These are phyloP conservation scores for Sarcophaga peregrina DNA, from an alignment of 1,140 invertebrate species.

Conservation along the genomic window DNA sequence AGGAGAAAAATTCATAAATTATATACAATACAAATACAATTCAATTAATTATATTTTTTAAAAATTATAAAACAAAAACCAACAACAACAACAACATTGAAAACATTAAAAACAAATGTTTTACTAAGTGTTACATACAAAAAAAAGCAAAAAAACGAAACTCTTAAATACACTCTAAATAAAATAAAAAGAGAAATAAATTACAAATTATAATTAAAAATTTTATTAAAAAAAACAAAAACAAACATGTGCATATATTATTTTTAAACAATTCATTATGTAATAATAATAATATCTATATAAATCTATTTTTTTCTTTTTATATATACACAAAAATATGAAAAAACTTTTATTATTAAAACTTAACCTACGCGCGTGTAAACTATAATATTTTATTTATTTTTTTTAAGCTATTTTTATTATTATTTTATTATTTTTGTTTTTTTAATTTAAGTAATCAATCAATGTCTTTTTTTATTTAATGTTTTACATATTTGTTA, in stretches of 20 bases:
- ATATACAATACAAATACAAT: background rate
- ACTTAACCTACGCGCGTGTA: too few species aligned
- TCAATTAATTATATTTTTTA: slow-evolving; percentile 21
- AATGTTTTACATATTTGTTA: background rate
- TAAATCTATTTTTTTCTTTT: background rate
- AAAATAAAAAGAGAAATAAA: background rate
- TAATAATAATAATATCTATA: background rate
- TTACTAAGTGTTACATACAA: slow-evolving; percentile 34
- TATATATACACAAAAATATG: background rate
- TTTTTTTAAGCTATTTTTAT: too few species aligned
- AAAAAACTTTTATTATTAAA: background rate
- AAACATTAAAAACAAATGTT: background rate
- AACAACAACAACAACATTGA: background rate
- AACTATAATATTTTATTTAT: too few species aligned
- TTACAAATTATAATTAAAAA: background rate
- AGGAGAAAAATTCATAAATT: slow-evolving; percentile 6
- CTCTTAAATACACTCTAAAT: slow-evolving; percentile 17
- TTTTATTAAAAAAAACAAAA: background rate
- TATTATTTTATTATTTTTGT: background rate
- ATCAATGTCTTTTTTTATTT: background rate
- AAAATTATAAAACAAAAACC: slow-evolving; percentile 20
- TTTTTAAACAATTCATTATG: background rate
- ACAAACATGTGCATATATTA: slow-evolving; percentile 36
- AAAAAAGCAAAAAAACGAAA: background rate
- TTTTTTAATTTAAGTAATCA: background rate